Base-by-base conservation (phyloP, 1,140 invertebrate species). In the Meteorus sp. region DNA sequence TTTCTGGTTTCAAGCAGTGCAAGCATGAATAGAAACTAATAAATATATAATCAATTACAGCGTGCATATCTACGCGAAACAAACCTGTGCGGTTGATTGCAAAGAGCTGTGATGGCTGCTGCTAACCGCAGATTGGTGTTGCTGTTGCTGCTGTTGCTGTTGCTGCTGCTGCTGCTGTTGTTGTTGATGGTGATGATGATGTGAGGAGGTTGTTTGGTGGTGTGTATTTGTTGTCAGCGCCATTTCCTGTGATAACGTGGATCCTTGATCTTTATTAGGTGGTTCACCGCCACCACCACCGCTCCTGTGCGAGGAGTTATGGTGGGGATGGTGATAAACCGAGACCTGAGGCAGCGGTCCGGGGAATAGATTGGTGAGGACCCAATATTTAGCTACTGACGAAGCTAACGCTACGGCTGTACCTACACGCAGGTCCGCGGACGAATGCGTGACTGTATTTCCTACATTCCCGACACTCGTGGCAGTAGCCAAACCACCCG, bases 341-440 rank as follows among this genome's bases (percentile, higher is more conserved):
- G 77, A 79, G 60, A 82, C 81, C 73, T 82, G 81, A 61, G 80
- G 78, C 71, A 82, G 71, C 60, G 77, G 78, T 53, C 79, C 79
- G 57, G 80, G 81, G 73, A 82, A 82, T 15, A 82, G 71, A 75
- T 81, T 81, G 56, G 80, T 82, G 45, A 83, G 73, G 64, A 82
- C 79, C 80, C 77, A 82, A 75, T 82, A 82, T 63, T 83, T 82
- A 72, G 81, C 79, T 73, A 83, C 78, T 68, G 76, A 80, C 59
- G 79, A 79, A 52, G 76, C 77, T 77, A 80, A 77, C 51, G 78
- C 74, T 73, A 79, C 77, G 29, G 77, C 77, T 71, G 77, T 81
- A 76, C 78, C 79, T 75, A 81, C 79, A 64, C 79, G 78, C 62
- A 79, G 74, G 66, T 80, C 80, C 54, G 76, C 62, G 52, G 79